A percentile compares a stretch with the other conserved stretches of the same genome.
Conservation (phyloP, 1,140 invertebrate genomes). For the Samia ricini region DNA sequence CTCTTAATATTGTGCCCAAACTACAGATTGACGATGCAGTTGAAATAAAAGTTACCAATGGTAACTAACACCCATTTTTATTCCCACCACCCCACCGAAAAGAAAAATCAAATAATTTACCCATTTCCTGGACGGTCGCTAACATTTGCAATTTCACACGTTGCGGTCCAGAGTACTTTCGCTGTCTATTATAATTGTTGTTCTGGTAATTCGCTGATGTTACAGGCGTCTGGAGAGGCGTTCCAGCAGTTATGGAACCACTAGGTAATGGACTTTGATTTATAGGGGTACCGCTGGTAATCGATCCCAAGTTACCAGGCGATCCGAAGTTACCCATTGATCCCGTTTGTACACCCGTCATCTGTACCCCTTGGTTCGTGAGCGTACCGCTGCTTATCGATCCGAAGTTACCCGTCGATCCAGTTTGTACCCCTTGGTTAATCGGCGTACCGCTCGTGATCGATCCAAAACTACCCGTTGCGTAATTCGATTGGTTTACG, state of each 20-base stretch:
- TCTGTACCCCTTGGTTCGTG: neutral
- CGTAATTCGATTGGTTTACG: neutral
- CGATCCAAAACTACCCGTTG: constrained; percentile 13
- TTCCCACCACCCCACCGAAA: neutral
- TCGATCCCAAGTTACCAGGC: constrained; percentile 12
- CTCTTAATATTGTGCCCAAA: neutral
- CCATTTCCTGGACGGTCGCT: constrained; percentile 75
- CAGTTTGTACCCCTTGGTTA: neutral
- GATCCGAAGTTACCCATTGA: neutral
- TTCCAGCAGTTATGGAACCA: constrained; percentile 52
- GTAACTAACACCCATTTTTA: no score
- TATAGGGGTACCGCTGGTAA: constrained; percentile 21
- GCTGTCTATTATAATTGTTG: constrained; percentile 38
- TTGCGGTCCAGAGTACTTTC: constrained; percentile 72
- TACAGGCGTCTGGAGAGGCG: constrained; percentile 46
- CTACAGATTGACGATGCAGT: no score
- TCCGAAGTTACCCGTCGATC: constrained; percentile 9
- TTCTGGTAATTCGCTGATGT: constrained; percentile 6
- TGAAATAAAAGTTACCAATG: no score
- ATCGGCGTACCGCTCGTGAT: constrained; percentile 21
- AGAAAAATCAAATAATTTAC: constrained; percentile 46
- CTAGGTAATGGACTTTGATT: neutral
- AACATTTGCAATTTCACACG: constrained; percentile 69
- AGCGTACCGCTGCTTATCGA: constrained; percentile 8
- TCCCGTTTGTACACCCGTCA: neutral